These are phyloP conservation scores for Lithobates pipiens DNA, from an alignment of 2,797 vertebrate species.

Conservation along the genomic window DNA sequence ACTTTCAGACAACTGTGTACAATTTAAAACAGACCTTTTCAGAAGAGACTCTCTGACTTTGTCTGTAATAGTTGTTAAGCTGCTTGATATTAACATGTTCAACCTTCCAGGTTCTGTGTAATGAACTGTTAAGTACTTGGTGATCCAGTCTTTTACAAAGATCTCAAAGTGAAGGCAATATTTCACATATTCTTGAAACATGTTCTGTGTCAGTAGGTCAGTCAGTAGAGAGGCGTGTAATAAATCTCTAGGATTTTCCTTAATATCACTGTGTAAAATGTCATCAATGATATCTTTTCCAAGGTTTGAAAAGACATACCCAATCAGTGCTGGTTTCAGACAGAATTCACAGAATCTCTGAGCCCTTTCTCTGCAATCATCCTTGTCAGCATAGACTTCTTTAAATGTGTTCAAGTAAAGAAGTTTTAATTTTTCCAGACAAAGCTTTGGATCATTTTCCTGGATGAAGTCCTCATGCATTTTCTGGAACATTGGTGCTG, in stretches of 20 bases:
- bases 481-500: constrained; percentile 74
- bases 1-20: constrained; percentile 66
- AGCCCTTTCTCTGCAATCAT: constrained; percentile 68
- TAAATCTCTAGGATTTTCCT: too few species aligned
- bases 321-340: constrained; percentile 67
- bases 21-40: not conserved
- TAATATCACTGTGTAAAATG: constrained; percentile 65
- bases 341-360: constrained; percentile 63
- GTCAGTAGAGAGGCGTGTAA: constrained; percentile 66
- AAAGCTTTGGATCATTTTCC: constrained; percentile 30
- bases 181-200: constrained; percentile 57
- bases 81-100: constrained; percentile 58
- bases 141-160: constrained; percentile 64
- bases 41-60: constrained; percentile 62
- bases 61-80: constrained; percentile 36
- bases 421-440: constrained; percentile 67
- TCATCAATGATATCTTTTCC: constrained; percentile 70
- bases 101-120: constrained; percentile 55
- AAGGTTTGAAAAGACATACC: constrained; percentile 65
- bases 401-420: constrained; percentile 71
- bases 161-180: constrained; percentile 57
- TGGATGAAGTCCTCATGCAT: constrained; percentile 71
- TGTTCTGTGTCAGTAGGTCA: constrained; percentile 64
- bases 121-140: constrained; percentile 13
- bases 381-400: constrained; percentile 67